phyloP scores from a whole-genome alignment of 2,797 vertebrate species.

The Xenopus petersii region DNA sequence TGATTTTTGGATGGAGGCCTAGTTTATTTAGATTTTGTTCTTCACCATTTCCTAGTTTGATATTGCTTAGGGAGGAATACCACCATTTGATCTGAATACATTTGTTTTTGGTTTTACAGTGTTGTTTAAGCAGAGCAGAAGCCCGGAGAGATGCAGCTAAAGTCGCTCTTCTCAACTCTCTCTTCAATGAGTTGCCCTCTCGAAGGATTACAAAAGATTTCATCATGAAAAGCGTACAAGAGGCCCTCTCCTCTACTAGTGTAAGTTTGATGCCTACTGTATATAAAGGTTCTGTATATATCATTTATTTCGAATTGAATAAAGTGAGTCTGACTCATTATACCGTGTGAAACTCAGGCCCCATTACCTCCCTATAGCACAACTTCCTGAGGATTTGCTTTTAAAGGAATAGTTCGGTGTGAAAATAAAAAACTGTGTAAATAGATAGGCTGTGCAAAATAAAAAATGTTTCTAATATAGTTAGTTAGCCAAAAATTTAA shows the following conservation, averaged over 20 bases:
- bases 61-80: neutral
- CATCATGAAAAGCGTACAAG: conserved; percentile 77
- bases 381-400: too few species aligned
- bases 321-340: too few species aligned
- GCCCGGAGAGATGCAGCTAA: conserved; percentile 86
- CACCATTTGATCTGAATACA: conserved; percentile 4
- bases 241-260: conserved; percentile 74
- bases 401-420: too few species aligned
- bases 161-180: conserved; percentile 86
- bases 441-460: too few species aligned
- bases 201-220: conserved; percentile 80
- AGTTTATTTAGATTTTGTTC: too few species aligned
- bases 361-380: neutral
- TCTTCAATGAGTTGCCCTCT: conserved; percentile 85
- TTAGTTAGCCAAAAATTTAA: too few species aligned
- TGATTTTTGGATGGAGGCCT: too few species aligned
- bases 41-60: too few species aligned
- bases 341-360: neutral
- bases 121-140: conserved; percentile 83
- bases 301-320: too few species aligned
- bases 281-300: neutral
- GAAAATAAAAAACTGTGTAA: too few species aligned
- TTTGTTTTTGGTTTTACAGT: conserved; percentile 58
- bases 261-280: conserved; percentile 63
- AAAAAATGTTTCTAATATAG: too few species aligned